These are phyloP conservation scores for Tautogolabrus adspersus DNA, from an alignment of 2,113 vertebrate genomes.

Conservation along the genomic window DNA sequence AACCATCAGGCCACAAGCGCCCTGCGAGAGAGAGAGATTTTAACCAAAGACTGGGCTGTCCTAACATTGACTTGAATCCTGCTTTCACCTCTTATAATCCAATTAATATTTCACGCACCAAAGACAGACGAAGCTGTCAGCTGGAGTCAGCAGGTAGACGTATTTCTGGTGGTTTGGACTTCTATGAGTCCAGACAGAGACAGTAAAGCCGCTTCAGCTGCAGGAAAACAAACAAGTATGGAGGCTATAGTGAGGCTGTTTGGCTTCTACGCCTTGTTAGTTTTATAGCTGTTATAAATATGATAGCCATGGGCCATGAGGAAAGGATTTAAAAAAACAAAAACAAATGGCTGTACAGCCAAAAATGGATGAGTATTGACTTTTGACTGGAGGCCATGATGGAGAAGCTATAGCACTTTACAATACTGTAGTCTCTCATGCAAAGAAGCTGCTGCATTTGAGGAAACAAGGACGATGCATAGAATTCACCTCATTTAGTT, in stretches of 20 bases:
- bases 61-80: not conserved
- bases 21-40: not conserved
- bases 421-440: not conserved
- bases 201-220: not conserved
- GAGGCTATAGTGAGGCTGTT: not conserved
- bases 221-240: not conserved
- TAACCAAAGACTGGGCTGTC: slow-evolving; percentile 6
- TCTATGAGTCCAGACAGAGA: not conserved
- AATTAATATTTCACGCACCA: slow-evolving; percentile 38
- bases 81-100: slow-evolving; percentile 50
- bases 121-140: slow-evolving; percentile 16
- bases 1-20: no score
- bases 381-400: not conserved
- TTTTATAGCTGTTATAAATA: not conserved
- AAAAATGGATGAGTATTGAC: not conserved
- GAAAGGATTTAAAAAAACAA: not conserved
- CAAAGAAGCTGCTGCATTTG: not conserved
- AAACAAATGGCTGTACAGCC: not conserved
- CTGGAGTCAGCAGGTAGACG: slow-evolving; percentile 18
- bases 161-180: not conserved
- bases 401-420: not conserved
- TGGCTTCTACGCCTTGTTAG: not conserved
- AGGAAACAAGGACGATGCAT: no score
- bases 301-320: not conserved
- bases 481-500: not conserved